Conservation (phyloP, 2,888 invertebrate genomes). For the Amphipyra berbera region DNA sequence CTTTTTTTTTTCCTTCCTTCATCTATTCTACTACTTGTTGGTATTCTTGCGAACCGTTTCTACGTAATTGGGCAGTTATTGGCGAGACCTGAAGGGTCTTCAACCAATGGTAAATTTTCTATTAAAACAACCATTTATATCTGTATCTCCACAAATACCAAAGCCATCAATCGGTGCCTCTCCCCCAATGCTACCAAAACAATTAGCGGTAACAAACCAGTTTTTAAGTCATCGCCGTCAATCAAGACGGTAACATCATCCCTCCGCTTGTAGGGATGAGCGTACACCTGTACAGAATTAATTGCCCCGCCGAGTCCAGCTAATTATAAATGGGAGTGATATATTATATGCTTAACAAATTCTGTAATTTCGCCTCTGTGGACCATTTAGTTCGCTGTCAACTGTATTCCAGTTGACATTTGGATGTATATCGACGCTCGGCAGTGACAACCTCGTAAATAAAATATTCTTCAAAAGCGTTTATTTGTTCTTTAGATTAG, state of each 20-base stretch:
- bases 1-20: too few species aligned
- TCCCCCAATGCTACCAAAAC: conserved; percentile 25
- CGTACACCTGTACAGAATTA: conserved; percentile 74
- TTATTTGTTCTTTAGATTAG: too few species aligned
- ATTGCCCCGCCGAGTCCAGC: conserved; percentile 70
- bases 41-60: too few species aligned
- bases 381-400: conserved; percentile 52
- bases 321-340: conserved; percentile 78
- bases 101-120: neutral
- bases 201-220: conserved; percentile 58
- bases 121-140: neutral
- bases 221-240: conserved; percentile 65
- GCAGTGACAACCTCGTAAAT: too few species aligned
- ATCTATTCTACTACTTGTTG: too few species aligned
- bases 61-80: too few species aligned
- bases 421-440: conserved; percentile 21
- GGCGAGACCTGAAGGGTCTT: too few species aligned
- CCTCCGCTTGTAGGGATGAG: conserved; percentile 56
- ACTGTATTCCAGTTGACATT: neutral
- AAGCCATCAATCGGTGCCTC: conserved; percentile 32
- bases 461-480: too few species aligned
- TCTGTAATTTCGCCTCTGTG: conserved; percentile 65
- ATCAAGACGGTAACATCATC: conserved; percentile 60
- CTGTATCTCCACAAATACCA: neutral
- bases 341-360: conserved; percentile 70